These are phyloP conservation scores for Pachymerium ferrugineum DNA, from an alignment of 2,888 invertebrate genomes.

Conservation along the genomic window DNA sequence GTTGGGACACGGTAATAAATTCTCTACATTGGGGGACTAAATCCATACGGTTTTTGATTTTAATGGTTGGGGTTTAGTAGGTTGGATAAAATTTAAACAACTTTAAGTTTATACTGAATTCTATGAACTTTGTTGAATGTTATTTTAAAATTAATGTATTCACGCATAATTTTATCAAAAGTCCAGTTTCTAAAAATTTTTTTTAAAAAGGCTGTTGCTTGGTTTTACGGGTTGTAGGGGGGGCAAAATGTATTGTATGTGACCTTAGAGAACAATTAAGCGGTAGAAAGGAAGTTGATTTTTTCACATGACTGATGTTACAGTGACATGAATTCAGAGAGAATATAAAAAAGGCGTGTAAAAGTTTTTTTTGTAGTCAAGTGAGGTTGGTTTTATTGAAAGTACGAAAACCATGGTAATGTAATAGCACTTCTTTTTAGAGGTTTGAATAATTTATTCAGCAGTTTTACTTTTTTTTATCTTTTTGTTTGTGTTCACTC, in stretches of 20 bases:
- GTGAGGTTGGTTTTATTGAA: neutral
- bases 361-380: too few species aligned
- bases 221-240: too few species aligned
- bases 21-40: neutral
- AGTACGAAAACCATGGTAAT: neutral
- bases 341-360: neutral
- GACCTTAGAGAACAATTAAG: neutral
- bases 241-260: neutral
- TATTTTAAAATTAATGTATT: neutral
- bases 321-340: neutral
- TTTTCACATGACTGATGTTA: constrained; percentile 5
- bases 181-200: neutral
- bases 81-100: neutral
- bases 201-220: too few species aligned
- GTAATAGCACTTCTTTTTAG: neutral
- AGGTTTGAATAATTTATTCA: neutral
- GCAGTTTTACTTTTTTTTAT: neutral
- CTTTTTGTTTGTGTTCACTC: neutral
- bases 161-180: neutral
- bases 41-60: constrained; percentile 27
- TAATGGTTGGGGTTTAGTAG: neutral
- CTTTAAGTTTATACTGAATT: neutral
- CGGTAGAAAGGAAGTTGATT: constrained; percentile 15
- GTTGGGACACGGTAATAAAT: constrained; percentile 21
- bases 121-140: too few species aligned